phyloP scores from a whole-genome alignment of 2,113 vertebrate species.

The Semnornis frantzii region DNA sequence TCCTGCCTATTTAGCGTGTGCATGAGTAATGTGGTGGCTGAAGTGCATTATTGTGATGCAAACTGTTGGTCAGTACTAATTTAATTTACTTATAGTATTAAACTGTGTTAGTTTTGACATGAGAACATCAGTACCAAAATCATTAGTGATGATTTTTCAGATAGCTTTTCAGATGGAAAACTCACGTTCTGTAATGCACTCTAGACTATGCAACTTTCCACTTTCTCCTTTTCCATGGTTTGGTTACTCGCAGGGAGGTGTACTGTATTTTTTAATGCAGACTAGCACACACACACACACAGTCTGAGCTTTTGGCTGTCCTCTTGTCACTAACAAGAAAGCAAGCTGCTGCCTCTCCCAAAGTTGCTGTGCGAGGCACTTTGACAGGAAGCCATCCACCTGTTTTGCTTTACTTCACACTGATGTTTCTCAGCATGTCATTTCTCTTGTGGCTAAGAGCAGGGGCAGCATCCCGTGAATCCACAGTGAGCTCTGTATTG shows the following conservation, averaged over 20 bases:
- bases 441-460: conserved; percentile 11
- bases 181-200: not conserved
- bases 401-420: not conserved
- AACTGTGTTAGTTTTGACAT: not conserved
- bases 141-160: not conserved
- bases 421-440: not conserved
- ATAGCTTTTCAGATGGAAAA: not conserved
- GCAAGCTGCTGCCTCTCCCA: not conserved
- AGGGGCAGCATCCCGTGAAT: not conserved
- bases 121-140: not conserved
- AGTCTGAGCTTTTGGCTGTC: conserved; percentile 8
- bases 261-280: conserved; percentile 6
- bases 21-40: not conserved
- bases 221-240: not conserved
- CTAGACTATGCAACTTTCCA: not conserved
- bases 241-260: not conserved
- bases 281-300: not conserved
- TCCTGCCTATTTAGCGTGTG: not conserved
- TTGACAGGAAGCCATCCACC: not conserved
- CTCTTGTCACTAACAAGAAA: conserved; percentile 15
- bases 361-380: not conserved
- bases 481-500: not conserved
- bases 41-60: not conserved
- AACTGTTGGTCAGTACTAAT: not conserved
- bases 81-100: not conserved